Conservation (phyloP, 1,140 invertebrate species). For the Drosophila neocordata region DNA sequence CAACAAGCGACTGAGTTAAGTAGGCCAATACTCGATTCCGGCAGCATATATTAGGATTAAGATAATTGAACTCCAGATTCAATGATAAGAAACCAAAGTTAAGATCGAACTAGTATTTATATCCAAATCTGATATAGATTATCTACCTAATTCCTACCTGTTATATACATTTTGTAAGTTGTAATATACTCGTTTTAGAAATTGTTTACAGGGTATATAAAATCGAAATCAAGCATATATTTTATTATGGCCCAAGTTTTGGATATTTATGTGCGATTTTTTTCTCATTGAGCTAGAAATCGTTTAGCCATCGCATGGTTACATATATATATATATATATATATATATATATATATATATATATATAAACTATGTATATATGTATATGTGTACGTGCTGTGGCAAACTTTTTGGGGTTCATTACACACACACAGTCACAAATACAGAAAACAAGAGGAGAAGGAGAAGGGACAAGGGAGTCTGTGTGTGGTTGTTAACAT, state of each 20-base stretch:
- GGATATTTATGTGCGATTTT: conserved; percentile 71
- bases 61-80: no score
- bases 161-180: no score
- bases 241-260: conserved; percentile 56
- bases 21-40: no score
- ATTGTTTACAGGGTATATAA: background rate
- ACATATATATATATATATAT: conserved; percentile 31
- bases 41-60: no score
- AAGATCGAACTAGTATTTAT: no score
- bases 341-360: conserved; percentile 16
- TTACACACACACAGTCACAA: conserved; percentile 32
- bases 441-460: background rate
- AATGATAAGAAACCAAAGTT: no score
- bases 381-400: conserved; percentile 58
- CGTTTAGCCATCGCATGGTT: conserved; percentile 50
- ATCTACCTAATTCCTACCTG: no score
- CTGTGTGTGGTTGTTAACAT: conserved; percentile 50
- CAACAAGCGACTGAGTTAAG: no score
- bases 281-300: conserved; percentile 66
- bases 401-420: conserved; percentile 60
- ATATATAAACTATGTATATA: conserved; percentile 24
- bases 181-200: background rate
- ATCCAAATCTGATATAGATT: no score
- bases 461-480: conserved; percentile 4
- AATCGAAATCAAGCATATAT: conserved; percentile 20